These are phyloP conservation scores for Schizaphis graminum DNA, from an alignment of 2,888 invertebrate species.

Conservation along the genomic window DNA sequence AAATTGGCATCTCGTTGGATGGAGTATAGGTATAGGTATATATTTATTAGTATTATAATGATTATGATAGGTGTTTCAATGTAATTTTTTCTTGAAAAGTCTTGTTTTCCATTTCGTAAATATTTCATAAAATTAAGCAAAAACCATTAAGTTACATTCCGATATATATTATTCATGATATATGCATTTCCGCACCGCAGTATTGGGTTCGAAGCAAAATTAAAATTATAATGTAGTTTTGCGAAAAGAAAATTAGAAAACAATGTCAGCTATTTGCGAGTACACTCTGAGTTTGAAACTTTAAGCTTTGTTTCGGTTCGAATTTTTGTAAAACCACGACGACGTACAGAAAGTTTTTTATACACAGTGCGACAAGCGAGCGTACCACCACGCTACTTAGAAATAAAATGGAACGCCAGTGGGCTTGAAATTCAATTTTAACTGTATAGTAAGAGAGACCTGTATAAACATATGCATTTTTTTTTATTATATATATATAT, in stretches of 20 bases:
- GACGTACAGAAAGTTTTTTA: background rate
- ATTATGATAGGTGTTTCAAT: background rate
- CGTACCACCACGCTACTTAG: background rate
- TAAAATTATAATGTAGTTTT: constrained; percentile 9
- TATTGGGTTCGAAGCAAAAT: background rate
- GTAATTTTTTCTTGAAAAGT: background rate
- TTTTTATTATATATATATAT: background rate
- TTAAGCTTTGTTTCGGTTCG: constrained; percentile 17
- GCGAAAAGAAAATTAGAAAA: constrained; percentile 48
- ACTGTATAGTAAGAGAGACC: background rate
- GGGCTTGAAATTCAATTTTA: constrained; percentile 43
- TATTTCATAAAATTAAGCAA: background rate
- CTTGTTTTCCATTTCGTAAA: background rate
- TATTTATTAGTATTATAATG: background rate
- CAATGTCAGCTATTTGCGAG: constrained; percentile 35
- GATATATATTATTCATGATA: background rate
- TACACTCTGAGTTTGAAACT: constrained; percentile 43
- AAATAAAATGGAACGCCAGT: constrained; percentile 17
- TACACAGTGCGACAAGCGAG: background rate
- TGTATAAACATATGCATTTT: constrained; percentile 3
- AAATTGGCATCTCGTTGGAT: too few relatives aligned
- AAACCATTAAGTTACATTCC: background rate
- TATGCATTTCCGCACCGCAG: background rate
- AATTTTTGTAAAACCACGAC: constrained; percentile 19
- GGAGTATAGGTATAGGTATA: background rate